phyloP scores from a whole-genome alignment of 2,797 vertebrate species.

The Neomorphus geoffroyi region DNA sequence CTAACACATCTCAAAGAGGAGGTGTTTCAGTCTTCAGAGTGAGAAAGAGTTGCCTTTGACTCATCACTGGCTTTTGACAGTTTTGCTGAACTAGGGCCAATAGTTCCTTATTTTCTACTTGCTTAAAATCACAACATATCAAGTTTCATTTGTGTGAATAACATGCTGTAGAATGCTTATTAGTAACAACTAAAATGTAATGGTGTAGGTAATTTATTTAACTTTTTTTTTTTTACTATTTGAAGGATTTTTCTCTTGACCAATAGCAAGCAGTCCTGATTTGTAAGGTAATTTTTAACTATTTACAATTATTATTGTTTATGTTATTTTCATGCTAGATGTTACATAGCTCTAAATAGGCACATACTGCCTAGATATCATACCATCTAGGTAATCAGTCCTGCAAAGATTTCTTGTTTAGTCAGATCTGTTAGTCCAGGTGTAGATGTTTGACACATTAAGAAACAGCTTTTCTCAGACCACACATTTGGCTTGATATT shows the following conservation, averaged over 20 bases:
- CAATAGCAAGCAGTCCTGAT: not conserved
- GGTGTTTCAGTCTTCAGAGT: conserved; percentile 68
- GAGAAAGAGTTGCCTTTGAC: conserved; percentile 70
- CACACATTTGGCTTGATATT: conserved; percentile 35
- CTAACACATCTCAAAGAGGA: conserved; percentile 67
- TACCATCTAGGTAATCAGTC: not conserved
- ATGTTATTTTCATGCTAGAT: not conserved
- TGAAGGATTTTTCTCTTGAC: conserved; percentile 16
- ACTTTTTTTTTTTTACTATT: conserved; percentile 5
- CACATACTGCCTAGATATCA: not conserved
- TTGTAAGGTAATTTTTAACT: conserved; percentile 32
- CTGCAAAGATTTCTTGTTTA: conserved; percentile 30
- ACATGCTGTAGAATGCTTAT: conserved; percentile 45
- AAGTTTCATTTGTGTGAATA: conserved; percentile 63
- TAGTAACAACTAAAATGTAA: conserved; percentile 41
- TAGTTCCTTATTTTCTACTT: conserved; percentile 70
- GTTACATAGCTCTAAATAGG: not conserved
- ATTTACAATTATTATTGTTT: conserved; percentile 27
- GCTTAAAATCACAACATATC: conserved; percentile 69
- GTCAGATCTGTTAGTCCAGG: conserved; percentile 1
- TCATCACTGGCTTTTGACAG: conserved; percentile 72
- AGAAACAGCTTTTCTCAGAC: conserved; percentile 50
- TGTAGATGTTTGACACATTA: conserved; percentile 40
- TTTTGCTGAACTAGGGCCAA: conserved; percentile 69
- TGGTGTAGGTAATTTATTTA: conserved; percentile 19